Evolutionary conservation across 1,140 invertebrate genomes (phyloP), one percentile per base, ranked within the genome.

Genomic region (Aphaenogaster rudis): DNA sequence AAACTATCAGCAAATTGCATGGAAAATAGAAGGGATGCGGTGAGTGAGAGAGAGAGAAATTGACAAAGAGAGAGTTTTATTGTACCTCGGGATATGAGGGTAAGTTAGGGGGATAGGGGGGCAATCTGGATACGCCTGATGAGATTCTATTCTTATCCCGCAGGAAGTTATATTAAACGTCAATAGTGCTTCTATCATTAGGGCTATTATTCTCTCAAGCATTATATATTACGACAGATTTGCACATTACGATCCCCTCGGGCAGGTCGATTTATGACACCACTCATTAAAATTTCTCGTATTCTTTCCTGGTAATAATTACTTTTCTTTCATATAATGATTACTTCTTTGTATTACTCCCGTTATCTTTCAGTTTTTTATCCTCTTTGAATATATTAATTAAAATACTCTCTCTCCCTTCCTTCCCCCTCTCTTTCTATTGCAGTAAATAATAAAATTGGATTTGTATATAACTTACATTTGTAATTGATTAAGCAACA

Each of bases 61-160:
- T 15, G 48, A 28, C 48, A 48, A 36, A 48, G 80, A 50, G 2
- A 45, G 15, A 86, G 39, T 80, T 82, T 71, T 82, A 74, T 82
- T 74, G 54, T 74, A 82, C 42, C n/a, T 28, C 17, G 39, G 7
- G 21, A 6, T 64, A 66, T 7, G 13, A 61, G 17, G 28, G 63
- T 13, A 15, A 36, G 42, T 17, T 42, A 28, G 54, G 11, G n/a
- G 36, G 1, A 39, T 4, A 28, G 33, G 11, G 48, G 50, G 21
- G 72, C 39, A 64, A 69, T 77, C 81, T 80, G 67, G 57, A 86
- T 64, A 77, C 64, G 59, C 17, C 45, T 84, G 86, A 91, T 87
- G 86, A 91, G 86, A 90, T 91, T 90, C 79, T 84, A 91, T 91
- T 90, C 72, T 87, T 71, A 52, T 79, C 78, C 77, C 52, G 64